These are phyloP conservation scores for Habrosyne pyritoides DNA, from an alignment of 2,888 invertebrate species.

Conservation along the genomic window DNA sequence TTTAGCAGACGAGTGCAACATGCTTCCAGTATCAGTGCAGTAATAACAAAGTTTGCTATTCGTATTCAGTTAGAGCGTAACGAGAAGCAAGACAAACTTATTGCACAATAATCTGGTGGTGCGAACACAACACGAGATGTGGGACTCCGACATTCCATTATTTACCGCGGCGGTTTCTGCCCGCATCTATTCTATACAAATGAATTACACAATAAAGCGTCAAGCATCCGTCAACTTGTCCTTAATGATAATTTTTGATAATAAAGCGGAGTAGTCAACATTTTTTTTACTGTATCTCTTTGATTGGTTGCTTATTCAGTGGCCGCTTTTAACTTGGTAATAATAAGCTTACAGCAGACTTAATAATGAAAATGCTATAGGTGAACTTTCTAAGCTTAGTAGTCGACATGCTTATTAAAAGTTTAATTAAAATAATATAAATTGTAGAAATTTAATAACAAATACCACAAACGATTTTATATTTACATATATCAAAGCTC, in stretches of 20 bases:
- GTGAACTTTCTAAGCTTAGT: too few relatives aligned
- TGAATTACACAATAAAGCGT: slow-evolving; percentile 69
- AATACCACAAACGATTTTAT: too few relatives aligned
- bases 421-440: neutral
- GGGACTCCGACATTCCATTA: slow-evolving; percentile 58
- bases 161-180: slow-evolving; percentile 60
- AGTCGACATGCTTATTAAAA: too few relatives aligned
- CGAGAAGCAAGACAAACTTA: slow-evolving; percentile 64
- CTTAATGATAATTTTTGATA: slow-evolving; percentile 68
- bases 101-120: slow-evolving; percentile 65
- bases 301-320: slow-evolving; percentile 58
- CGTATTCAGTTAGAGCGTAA: slow-evolving; percentile 56
- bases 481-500: too few relatives aligned
- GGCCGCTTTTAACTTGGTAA: slow-evolving; percentile 40
- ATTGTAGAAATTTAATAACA: too few relatives aligned
- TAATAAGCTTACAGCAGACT: slow-evolving; percentile 31
- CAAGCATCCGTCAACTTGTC: slow-evolving; percentile 67
- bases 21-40: slow-evolving; percentile 23
- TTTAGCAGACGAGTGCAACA: neutral
- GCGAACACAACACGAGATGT: slow-evolving; percentile 46
- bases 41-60: slow-evolving; percentile 55
- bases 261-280: slow-evolving; percentile 59
- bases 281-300: slow-evolving; percentile 58
- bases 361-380: slow-evolving; percentile 33
- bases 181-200: slow-evolving; percentile 60